Evolutionary conservation across 1,140 invertebrate genomes (phyloP).

Genomic region (Brachionus paranguensis): DNA sequence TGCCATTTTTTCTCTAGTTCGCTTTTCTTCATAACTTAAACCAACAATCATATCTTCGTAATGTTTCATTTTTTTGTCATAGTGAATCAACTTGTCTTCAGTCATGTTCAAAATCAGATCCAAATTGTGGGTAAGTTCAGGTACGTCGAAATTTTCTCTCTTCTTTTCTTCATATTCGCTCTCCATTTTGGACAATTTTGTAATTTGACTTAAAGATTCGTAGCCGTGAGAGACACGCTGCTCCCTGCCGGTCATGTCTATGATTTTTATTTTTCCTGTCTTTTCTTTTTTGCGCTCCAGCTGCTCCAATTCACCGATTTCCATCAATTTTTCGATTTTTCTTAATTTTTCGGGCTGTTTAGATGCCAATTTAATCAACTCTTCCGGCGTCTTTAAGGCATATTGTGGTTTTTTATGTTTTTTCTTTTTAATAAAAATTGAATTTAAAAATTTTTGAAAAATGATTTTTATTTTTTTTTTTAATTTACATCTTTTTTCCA

Average conservation of each 20-base stretch:
- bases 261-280: conserved; percentile 78
- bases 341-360: conserved; percentile 47
- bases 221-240: conserved; percentile 76
- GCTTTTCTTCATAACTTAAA: conserved; percentile 71
- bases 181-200: conserved; percentile 60
- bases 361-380: conserved; percentile 76
- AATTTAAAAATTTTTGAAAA: background rate
- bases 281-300: conserved; percentile 30
- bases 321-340: background rate
- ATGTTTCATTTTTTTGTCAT: conserved; percentile 68
- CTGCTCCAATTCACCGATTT: background rate
- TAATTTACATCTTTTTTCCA: conserved; percentile 11
- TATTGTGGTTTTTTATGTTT: conserved; percentile 65
- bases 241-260: conserved; percentile 95
- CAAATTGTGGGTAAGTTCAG: conserved; percentile 85
- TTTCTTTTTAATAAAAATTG: conserved; percentile 43
- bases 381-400: conserved; percentile 81
- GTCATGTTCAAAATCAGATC: conserved; percentile 82
- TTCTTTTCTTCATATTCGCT: conserved; percentile 49
- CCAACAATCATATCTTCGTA: conserved; percentile 70
- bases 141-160: conserved; percentile 62
- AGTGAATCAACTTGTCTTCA: conserved; percentile 86
- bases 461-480: no score
- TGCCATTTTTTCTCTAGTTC: conserved; percentile 64
- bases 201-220: conserved; percentile 68